Evolutionary conservation across 2,888 invertebrate species (phyloP), one percentile per base, ranked within the genome.

Genomic region (Mesoligia furuncula): DNA sequence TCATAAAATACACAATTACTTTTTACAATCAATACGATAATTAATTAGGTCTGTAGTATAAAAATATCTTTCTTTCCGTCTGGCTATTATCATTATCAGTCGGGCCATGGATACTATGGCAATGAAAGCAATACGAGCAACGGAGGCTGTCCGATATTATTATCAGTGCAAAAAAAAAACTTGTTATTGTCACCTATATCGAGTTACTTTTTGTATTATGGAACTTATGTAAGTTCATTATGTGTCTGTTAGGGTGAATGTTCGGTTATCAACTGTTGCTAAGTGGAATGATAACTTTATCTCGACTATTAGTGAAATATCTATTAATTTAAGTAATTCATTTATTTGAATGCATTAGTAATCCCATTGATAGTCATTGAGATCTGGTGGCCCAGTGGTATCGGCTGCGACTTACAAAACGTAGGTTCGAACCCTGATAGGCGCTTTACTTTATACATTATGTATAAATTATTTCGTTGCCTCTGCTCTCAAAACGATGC

Each of bases 191-290:
- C 83, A 88, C 84, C 85, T 85, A 87, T 89, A 91, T 90, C 79
- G 73, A 84, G 80, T 91, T 90, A 86, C 90, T 88, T 90, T 91
- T 91, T 87, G 86, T 87, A 78, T 85, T 61, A 85, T 85, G 85
- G 84, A 84, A 80, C 77, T 86, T 82, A 89, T 85, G 83, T 85
- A 86, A 85, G 83, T 77, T 73, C 66, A 79, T 85, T 87, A 85
- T 85, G 83, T 73, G 70, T 15, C 68, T 73, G 79, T 72, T 71
- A 42, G 91, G 90, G 91, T 92, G 87, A 91, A 90, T 80, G 89
- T 77, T 85, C 91, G 59, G 70, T 87, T 92, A 92, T 91, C 91
- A 85, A 73, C 75, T 88, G 91, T 92, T 91, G 89, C 90, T 85
- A 92, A 88, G 88, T 80, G 87, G 48, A 64, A 77, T 75, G 89